Base-by-base conservation (phyloP, 64 coral and sea anemone species). In the Acropora tenuis region DNA sequence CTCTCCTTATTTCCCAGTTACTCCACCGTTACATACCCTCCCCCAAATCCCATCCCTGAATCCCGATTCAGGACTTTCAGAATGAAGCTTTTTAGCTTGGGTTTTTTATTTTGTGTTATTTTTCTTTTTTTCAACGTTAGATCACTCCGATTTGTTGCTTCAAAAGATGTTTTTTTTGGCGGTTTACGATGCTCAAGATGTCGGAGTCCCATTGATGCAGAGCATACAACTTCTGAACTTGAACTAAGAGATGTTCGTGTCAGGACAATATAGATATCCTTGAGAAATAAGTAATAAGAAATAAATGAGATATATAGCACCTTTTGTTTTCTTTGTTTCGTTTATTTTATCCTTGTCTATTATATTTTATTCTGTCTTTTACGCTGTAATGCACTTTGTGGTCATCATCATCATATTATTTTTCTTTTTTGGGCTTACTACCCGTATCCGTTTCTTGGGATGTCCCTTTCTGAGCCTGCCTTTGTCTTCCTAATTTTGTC, bases 101-200 rank as follows among this genome's bases (percentile, higher is more conserved):
- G 9, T 73, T 53, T 3, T 2, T 7, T 45, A 40, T 73, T 50
- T 40, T n/a, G 43, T 11, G 18, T n/a, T 10, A 46, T n/a, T 15
- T 4, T 89, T 17, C 10, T 93, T 18, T 71, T 69, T 13, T 78
- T 74, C 48, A 48, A 61, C 86, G 76, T 44, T 74, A 97, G 95
- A 97, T 84, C 80, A 83, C 55, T 85, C 95, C 52, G 90, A 90
- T 47, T 77, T 77, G 46, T 84, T 97, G 43, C 92, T 97, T 42
- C 89, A 88, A 80, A 97, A 94, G 88, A 73, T 97, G 83, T 97
- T 97, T 67, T 94, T 83, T 67, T 47, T 94, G 10, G 92, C 95
- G 5, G 95, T 97, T 16, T 91, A 94, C 78, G 95, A 97, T 41
- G 80, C 90, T 3, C 58, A 88, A 47, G 95, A 94, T 79, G 95